Conservation (phyloP, 2,888 invertebrate genomes). For the Meteorus cinctellus region DNA sequence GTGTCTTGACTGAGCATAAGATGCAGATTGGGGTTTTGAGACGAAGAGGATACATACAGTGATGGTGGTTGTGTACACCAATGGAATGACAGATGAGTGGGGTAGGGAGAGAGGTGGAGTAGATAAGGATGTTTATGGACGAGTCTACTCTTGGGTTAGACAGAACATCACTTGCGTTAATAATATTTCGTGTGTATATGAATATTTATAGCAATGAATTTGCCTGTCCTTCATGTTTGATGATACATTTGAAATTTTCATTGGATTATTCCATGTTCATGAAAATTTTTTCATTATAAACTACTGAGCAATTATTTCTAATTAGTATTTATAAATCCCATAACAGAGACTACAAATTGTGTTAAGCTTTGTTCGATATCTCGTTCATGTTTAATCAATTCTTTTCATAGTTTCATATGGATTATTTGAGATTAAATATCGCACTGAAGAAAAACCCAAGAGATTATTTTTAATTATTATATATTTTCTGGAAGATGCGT, state of each 20-base stretch:
- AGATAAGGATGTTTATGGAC: neutral
- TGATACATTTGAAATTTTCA: neutral
- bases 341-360: too few species aligned
- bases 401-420: too few species aligned
- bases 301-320: too few species aligned
- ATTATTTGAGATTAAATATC: too few species aligned
- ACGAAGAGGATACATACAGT: neutral
- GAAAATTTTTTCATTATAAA: too few species aligned
- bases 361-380: too few species aligned
- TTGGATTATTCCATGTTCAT: too few species aligned
- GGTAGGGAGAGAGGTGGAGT: neutral
- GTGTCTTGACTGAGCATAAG: slow-evolving; percentile 4
- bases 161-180: neutral
- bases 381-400: too few species aligned
- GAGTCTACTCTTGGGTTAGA: slow-evolving; percentile 6
- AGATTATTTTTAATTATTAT: too few species aligned
- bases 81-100: neutral
- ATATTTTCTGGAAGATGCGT: too few species aligned
- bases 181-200: neutral
- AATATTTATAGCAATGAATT: neutral
- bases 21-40: slow-evolving; percentile 11
- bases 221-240: neutral
- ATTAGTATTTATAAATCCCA: too few species aligned
- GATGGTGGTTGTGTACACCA: neutral
- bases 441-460: too few species aligned